phyloP scores from a whole-genome alignment of 2,888 invertebrate species.

The Marronus borbonicus region DNA sequence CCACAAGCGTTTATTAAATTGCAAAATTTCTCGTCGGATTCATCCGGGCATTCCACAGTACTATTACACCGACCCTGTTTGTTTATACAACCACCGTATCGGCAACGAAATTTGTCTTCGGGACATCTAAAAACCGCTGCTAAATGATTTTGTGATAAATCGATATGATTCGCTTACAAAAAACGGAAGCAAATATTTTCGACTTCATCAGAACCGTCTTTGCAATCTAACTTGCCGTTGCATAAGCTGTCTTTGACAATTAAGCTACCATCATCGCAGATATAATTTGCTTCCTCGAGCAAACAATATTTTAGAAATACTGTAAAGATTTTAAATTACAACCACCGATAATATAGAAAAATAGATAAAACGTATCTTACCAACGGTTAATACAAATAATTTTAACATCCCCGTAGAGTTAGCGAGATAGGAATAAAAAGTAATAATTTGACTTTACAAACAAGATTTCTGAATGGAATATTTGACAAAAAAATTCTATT shows the following conservation, averaged over 20 bases:
- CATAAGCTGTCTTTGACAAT: slow-evolving; percentile 56
- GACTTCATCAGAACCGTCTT: slow-evolving; percentile 59
- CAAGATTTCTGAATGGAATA: too few species aligned
- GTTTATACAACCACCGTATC: slow-evolving; percentile 65
- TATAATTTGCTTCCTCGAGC: slow-evolving; percentile 49
- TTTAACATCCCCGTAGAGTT: too few species aligned
- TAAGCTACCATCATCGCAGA: slow-evolving; percentile 58
- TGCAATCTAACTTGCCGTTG: slow-evolving; percentile 57
- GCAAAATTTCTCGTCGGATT: slow-evolving; percentile 62
- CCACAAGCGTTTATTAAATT: slow-evolving; percentile 55
- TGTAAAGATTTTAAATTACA: too few species aligned
- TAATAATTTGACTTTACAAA: too few species aligned
- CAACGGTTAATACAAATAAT: too few species aligned
- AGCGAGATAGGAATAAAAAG: too few species aligned
- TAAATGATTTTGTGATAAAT: background rate
- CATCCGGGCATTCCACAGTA: slow-evolving; percentile 61
- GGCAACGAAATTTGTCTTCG: slow-evolving; percentile 62
- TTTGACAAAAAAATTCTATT: too few species aligned
- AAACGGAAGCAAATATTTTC: slow-evolving; percentile 56
- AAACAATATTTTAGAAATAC: too few species aligned
- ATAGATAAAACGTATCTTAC: too few species aligned
- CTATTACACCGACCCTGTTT: slow-evolving; percentile 62
- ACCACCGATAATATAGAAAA: too few species aligned
- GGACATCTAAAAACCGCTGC: slow-evolving; percentile 56
- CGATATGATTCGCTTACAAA: slow-evolving; percentile 51